Conservation (phyloP, 2,888 invertebrate species). For the Mongoloraphidia duomilia region DNA sequence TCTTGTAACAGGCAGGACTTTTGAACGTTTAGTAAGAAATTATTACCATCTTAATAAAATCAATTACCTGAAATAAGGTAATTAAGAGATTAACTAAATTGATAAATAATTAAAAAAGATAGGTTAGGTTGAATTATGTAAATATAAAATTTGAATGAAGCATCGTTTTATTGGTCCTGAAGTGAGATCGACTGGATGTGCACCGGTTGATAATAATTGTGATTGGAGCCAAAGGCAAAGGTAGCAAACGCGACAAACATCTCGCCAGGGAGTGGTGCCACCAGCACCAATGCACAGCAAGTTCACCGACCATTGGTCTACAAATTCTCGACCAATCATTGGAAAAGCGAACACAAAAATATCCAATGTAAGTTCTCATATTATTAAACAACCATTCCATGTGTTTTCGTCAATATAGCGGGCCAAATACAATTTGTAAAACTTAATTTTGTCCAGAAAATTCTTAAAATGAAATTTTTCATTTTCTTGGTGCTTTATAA, state of each 20-base stretch:
- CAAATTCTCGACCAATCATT: slow-evolving; percentile 80
- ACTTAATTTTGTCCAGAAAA: neutral
- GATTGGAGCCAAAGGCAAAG: slow-evolving; percentile 15
- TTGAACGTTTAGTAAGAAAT: no score
- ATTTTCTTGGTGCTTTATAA: no score
- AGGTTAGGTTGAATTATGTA: no score
- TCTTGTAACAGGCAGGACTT: no score
- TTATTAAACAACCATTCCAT: slow-evolving; percentile 40
- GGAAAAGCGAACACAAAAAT: slow-evolving; percentile 61
- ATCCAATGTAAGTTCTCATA: slow-evolving; percentile 63
- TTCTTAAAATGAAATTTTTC: no score
- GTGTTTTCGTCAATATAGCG: slow-evolving; percentile 25
- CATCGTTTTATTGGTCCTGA: no score
- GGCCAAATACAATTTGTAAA: slow-evolving; percentile 21
- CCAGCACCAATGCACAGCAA: slow-evolving; percentile 59
- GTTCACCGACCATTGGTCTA: slow-evolving; percentile 74
- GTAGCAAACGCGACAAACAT: slow-evolving; percentile 27
- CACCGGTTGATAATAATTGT: neutral
- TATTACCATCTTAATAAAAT: no score
- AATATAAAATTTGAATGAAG: no score
- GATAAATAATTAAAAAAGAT: no score
- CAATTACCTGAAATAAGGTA: no score
- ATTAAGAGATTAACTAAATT: no score
- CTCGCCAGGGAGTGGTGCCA: slow-evolving; percentile 48
- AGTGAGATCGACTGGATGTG: neutral